Conservation (phyloP, 1,140 invertebrate species). For the Ceratosolen solmsi region DNA sequence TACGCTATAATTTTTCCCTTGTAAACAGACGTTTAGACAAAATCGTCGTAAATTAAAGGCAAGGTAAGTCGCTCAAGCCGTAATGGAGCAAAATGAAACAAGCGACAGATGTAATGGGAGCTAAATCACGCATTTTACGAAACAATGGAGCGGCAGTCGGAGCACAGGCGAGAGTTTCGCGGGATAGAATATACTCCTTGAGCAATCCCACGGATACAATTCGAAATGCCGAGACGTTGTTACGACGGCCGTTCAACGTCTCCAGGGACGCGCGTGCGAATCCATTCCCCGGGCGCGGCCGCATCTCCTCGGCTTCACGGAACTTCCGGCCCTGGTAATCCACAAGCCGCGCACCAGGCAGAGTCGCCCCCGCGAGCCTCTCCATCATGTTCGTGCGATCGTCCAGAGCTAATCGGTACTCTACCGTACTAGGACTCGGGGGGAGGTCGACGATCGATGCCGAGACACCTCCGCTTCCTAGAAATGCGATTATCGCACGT, state of each 20-base stretch:
- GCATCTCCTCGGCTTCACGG: no score
- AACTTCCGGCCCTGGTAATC: no score
- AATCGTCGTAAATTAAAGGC: neutral
- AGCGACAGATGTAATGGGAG: neutral
- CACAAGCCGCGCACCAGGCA: no score
- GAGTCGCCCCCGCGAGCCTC: no score
- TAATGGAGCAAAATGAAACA: neutral
- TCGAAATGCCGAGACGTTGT: neutral
- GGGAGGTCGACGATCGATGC: neutral
- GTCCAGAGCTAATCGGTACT: no score
- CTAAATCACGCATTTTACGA: neutral
- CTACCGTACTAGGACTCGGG: no score
- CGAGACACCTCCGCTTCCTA: neutral
- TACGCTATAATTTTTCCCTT: neutral
- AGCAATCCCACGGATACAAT: neutral
- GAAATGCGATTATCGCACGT: no score
- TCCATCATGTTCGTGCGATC: no score
- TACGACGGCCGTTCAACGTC: no score
- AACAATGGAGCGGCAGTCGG: neutral
- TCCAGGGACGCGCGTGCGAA: no score
- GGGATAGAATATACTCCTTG: neutral
- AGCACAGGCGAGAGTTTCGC: neutral
- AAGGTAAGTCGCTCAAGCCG: neutral
- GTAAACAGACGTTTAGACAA: neutral
- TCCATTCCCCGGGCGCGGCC: no score